These are phyloP conservation scores for Geothlypis trichas DNA, from an alignment of 2,113 vertebrate species.

Conservation along the genomic window DNA sequence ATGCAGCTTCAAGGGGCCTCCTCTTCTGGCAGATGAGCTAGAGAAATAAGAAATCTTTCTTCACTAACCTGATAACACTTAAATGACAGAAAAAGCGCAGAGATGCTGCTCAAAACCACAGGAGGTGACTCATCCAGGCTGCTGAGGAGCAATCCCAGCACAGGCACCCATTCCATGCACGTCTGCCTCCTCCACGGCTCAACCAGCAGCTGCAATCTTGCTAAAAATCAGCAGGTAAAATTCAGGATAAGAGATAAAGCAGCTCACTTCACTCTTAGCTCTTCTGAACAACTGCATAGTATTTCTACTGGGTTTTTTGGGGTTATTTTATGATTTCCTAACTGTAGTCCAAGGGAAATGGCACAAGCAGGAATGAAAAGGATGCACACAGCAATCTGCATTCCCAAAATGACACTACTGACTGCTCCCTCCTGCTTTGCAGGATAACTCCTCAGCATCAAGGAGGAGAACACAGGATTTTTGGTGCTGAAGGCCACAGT, in stretches of 20 bases:
- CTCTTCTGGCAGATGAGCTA: background rate
- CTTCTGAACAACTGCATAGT: background rate
- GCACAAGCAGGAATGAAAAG: background rate
- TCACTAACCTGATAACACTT: background rate
- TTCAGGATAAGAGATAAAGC: background rate
- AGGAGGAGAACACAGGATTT: background rate
- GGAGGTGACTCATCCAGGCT: background rate
- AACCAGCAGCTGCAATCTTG: background rate
- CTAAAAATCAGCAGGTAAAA: background rate
- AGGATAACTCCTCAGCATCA: background rate
- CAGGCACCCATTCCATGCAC: background rate
- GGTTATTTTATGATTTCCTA: background rate
- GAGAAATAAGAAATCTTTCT: background rate
- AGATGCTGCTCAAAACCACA: background rate
- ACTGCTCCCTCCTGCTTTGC: background rate
- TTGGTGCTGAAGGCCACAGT: background rate
- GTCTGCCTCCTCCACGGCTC: background rate
- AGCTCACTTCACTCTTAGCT: background rate
- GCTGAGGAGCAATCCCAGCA: background rate
- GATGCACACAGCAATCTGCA: rapidly evolving
- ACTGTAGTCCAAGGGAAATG: rapidly evolving
- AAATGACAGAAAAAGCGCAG: background rate
- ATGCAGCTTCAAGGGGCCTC: background rate
- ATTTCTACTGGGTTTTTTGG: background rate
- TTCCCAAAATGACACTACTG: background rate